phyloP scores from a whole-genome alignment of 1,140 invertebrate species.

The Dendroctonus ponderosae region DNA sequence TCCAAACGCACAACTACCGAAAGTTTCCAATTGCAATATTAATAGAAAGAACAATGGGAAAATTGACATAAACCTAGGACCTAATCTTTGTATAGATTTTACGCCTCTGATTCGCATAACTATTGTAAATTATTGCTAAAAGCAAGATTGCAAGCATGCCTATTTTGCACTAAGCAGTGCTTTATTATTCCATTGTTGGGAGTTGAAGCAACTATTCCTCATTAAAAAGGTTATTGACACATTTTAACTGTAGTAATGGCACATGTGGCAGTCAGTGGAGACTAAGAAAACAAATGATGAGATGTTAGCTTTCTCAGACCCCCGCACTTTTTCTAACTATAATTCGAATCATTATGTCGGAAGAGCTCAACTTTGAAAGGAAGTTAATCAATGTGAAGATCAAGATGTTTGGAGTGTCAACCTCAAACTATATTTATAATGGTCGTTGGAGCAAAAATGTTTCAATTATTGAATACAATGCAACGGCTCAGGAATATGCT shows the following conservation, averaged over 20 bases:
- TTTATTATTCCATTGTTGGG: constrained; percentile 16
- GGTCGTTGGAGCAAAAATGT: constrained; percentile 12
- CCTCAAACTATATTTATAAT: constrained; percentile 8
- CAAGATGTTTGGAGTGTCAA: constrained; percentile 11
- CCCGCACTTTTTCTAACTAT: constrained; percentile 1
- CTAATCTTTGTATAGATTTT: too few relatives aligned
- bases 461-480: constrained; percentile 25
- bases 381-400: constrained; percentile 5
- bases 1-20: too few relatives aligned
- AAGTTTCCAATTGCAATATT: too few relatives aligned
- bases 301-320: constrained; percentile 1
- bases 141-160: too few relatives aligned
- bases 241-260: constrained; percentile 14
- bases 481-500: constrained; percentile 7
- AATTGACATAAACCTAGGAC: too few relatives aligned
- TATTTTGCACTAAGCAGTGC: constrained; percentile 15
- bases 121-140: too few relatives aligned
- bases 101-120: too few relatives aligned
- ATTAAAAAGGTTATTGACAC: constrained; percentile 21
- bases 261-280: neutral
- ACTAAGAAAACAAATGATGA: constrained; percentile 14
- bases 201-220: constrained; percentile 13
- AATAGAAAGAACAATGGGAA: too few relatives aligned
- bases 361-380: constrained; percentile 2
- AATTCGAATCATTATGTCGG: constrained; percentile 14